Evolutionary conservation across 1,140 invertebrate species (phyloP).

Genomic region (Anastatus disparis): DNA sequence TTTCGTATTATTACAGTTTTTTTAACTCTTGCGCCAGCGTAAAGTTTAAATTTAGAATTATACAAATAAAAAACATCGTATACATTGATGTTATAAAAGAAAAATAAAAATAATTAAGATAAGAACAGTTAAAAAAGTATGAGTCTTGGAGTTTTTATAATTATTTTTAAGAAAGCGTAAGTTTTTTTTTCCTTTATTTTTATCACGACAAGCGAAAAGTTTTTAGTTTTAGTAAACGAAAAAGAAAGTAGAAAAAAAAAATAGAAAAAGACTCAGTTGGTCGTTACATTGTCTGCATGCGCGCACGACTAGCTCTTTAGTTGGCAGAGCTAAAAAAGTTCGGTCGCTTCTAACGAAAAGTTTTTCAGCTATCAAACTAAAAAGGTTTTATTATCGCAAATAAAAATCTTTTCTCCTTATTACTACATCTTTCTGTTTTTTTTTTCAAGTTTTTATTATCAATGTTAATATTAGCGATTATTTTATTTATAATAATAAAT

Average conservation of each 20-base stretch:
- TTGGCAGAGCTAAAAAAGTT: constrained; percentile 14
- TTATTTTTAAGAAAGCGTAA: background rate
- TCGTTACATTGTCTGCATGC: constrained; percentile 18
- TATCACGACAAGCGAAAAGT: background rate
- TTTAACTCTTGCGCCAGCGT: too few species aligned
- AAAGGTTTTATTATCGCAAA: constrained; percentile 31
- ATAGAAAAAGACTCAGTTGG: background rate
- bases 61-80: too few species aligned
- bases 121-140: too few species aligned
- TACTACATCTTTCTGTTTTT: background rate
- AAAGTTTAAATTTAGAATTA: too few species aligned
- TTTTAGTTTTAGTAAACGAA: constrained; percentile 9
- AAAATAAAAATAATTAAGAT: too few species aligned
- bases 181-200: constrained; percentile 4
- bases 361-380: constrained; percentile 28
- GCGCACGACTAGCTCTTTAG: constrained; percentile 3
- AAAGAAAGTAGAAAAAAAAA: too few species aligned
- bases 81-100: too few species aligned
- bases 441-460: too few species aligned
- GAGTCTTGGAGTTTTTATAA: background rate
- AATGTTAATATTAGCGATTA: too few species aligned
- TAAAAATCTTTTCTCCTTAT: constrained; percentile 13
- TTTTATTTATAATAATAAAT: too few species aligned
- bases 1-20: too few species aligned
- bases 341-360: background rate